These are phyloP conservation scores for Ceratotherium simum DNA, from an alignment of 2,113 vertebrate species.

Conservation along the genomic window DNA sequence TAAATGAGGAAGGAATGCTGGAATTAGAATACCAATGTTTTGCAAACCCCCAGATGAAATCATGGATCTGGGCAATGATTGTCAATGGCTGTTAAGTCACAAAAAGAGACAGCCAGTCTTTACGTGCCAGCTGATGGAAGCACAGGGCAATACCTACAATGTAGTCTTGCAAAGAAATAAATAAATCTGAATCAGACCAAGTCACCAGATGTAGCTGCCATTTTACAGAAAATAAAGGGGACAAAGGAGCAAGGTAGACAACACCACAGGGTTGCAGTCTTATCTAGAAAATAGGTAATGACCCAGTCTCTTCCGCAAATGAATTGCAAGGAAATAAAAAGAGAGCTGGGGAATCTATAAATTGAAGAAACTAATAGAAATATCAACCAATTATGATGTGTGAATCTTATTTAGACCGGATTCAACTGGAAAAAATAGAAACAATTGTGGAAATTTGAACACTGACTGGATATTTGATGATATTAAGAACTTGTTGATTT, in stretches of 20 bases:
- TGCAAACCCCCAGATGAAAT: constrained; percentile 7
- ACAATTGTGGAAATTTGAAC: not conserved
- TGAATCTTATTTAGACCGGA: not conserved
- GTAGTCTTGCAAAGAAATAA: not conserved
- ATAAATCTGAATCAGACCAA: not conserved
- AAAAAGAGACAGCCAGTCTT: not conserved
- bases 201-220: not conserved
- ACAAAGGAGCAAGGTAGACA: not conserved
- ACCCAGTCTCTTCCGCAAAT: not conserved
- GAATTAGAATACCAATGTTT: not conserved
- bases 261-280: no score
- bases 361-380: not conserved
- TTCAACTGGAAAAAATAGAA: not conserved
- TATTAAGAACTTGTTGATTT: not conserved
- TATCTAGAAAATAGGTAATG: not conserved
- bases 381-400: not conserved
- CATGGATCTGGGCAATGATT: not conserved
- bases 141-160: not conserved
- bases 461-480: not conserved
- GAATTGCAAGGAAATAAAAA: not conserved
- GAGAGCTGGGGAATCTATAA: not conserved
- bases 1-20: not conserved
- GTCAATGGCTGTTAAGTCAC: not conserved
- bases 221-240: not conserved
- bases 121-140: not conserved